Percentiles rank a stretch among this genome's conserved stretches.
Evolutionary conservation across 1,140 invertebrate genomes (phyloP).

Genomic region (Zaprionus gabonicus): DNA sequence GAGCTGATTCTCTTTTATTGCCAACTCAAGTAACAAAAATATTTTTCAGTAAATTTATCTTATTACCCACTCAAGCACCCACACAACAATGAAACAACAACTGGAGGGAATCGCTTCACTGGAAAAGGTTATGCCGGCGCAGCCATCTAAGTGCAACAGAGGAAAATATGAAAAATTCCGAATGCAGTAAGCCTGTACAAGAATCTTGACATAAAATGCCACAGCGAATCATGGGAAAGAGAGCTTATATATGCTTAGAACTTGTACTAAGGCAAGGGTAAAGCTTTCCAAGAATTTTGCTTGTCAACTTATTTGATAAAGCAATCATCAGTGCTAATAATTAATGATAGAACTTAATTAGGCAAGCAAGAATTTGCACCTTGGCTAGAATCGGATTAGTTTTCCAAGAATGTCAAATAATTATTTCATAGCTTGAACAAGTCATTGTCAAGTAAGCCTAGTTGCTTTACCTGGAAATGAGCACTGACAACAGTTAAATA

Average conservation of each 20-base stretch:
- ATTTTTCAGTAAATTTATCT: conserved; percentile 50
- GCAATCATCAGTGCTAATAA: not conserved
- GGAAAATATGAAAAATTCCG: conserved; percentile 53
- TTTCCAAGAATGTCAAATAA: not conserved
- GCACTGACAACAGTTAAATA: no score
- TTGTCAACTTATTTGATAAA: not conserved
- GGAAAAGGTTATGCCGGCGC: not conserved
- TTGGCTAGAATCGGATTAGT: no score
- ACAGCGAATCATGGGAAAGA: not conserved
- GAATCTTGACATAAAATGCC: not conserved
- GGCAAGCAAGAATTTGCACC: no score
- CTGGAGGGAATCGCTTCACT: not conserved
- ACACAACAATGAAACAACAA: conserved; percentile 5
- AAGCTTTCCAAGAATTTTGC: not conserved
- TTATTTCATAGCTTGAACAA: not conserved
- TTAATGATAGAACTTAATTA: not conserved
- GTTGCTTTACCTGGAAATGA: not conserved
- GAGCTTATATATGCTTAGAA: not conserved
- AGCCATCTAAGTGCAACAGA: not conserved
- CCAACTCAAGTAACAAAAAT: conserved; percentile 33
- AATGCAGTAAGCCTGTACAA: not conserved
- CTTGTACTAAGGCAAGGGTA: not conserved
- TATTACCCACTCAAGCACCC: conserved; percentile 11
- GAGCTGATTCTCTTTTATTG: conserved; percentile 29
- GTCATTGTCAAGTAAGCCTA: not conserved